These are phyloP conservation scores for Acrossocheilus fasciatus DNA, from an alignment of 2,797 vertebrate species.

Conservation along the genomic window DNA sequence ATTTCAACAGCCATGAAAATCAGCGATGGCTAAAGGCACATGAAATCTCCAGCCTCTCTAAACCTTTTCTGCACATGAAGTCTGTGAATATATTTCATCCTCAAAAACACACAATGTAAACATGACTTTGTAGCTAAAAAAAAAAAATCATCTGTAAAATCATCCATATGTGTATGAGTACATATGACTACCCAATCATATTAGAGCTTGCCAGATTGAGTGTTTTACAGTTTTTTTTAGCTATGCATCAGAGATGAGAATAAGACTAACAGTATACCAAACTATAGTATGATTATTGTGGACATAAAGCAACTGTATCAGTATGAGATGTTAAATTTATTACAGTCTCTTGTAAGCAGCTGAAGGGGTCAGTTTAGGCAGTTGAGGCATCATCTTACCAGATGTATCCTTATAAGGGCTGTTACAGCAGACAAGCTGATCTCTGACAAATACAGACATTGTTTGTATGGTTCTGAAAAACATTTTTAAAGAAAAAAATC, in stretches of 20 bases:
- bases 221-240: background rate
- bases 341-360: background rate
- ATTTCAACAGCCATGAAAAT: background rate
- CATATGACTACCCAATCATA: background rate
- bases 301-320: background rate
- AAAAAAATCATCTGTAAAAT: background rate
- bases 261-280: background rate
- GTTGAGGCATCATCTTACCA: background rate
- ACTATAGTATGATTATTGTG: background rate
- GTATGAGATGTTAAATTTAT: background rate
- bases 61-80: background rate
- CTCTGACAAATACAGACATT: slow-evolving; percentile 5
- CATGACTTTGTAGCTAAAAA: background rate
- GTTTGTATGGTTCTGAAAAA: background rate
- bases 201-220: background rate
- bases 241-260: background rate
- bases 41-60: background rate
- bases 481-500: background rate
- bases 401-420: background rate
- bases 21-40: background rate
- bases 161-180: background rate
- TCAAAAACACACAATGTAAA: background rate
- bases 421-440: background rate
- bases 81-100: background rate
- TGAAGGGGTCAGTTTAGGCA: background rate